Conservation (phyloP, 1,140 invertebrate genomes). For the Trachymyrmex septentrionalis region DNA sequence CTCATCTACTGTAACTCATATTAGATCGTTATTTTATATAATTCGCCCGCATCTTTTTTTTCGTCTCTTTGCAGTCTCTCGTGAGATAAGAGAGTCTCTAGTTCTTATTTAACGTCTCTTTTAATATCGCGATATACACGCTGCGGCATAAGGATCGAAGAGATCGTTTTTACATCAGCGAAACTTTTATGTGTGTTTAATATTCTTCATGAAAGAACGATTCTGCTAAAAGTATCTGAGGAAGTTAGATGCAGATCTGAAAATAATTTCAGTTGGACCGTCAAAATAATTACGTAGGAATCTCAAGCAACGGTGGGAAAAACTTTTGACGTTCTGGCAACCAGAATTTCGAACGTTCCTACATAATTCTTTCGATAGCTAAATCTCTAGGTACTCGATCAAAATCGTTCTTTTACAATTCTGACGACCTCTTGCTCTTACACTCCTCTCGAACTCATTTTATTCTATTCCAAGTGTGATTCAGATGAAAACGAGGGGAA, state of each 20-base stretch:
- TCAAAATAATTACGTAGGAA: too few species aligned
- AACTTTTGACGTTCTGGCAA: too few species aligned
- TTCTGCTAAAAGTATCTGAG: too few species aligned
- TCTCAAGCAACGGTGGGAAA: too few species aligned
- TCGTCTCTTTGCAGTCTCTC: neutral
- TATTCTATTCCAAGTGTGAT: neutral
- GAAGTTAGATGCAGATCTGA: too few species aligned
- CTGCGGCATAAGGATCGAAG: neutral
- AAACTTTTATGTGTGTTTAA: neutral
- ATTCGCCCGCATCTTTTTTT: neutral
- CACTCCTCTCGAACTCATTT: neutral
- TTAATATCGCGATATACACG: neutral
- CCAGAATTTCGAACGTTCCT: too few species aligned
- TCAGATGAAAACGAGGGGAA: neutral
- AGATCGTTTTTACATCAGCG: constrained; percentile 9
- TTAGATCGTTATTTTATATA: constrained; percentile 50
- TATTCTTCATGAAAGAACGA: neutral
- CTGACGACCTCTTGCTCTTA: neutral
- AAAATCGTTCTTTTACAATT: too few species aligned
- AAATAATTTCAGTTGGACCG: too few species aligned
- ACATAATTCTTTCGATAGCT: too few species aligned
- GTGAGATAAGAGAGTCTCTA: constrained; percentile 6
- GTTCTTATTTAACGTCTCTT: constrained; percentile 9
- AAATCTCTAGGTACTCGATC: too few species aligned
- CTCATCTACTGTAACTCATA: constrained; percentile 44